Evolutionary conservation across 2,888 invertebrate species (phyloP).

Genomic region (Druceiella hillmani): DNA sequence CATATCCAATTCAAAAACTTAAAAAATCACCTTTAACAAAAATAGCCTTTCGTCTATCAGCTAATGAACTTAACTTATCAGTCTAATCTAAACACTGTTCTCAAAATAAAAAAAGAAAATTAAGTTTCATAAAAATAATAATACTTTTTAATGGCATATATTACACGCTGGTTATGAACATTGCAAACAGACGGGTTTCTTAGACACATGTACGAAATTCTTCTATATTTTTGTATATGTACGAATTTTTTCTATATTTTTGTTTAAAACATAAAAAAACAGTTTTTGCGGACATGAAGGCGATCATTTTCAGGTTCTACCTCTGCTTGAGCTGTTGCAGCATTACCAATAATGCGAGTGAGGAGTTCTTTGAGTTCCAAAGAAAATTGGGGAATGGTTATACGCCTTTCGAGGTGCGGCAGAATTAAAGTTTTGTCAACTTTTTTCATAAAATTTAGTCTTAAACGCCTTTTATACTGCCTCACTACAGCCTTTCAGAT

Average conservation of each 20-base stretch:
- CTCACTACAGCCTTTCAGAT: too few species aligned
- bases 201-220: conserved; percentile 3
- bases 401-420: conserved; percentile 3
- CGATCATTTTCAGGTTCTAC: too few species aligned
- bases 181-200: conserved; percentile 3
- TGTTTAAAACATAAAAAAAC: conserved; percentile 4
- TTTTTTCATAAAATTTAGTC: conserved; percentile 1
- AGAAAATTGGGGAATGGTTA: conserved; percentile 5
- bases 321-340: too few species aligned
- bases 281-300: conserved; percentile 5
- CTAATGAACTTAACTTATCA: conserved; percentile 5
- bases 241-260: conserved; percentile 4
- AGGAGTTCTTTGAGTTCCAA: conserved; percentile 6
- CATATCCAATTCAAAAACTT: conserved; percentile 3
- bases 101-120: conserved; percentile 5
- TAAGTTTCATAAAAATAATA: conserved; percentile 2
- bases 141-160: conserved; percentile 5
- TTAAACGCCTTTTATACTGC: too few species aligned
- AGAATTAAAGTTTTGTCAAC: conserved; percentile 2
- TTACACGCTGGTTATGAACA: conserved; percentile 6
- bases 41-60: conserved; percentile 4
- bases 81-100: conserved; percentile 3
- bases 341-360: too few species aligned
- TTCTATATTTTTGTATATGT: too few species aligned
- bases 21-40: conserved; percentile 2